These are phyloP conservation scores for Osmoderma eremita DNA, from an alignment of 2,888 invertebrate species.

Conservation along the genomic window DNA sequence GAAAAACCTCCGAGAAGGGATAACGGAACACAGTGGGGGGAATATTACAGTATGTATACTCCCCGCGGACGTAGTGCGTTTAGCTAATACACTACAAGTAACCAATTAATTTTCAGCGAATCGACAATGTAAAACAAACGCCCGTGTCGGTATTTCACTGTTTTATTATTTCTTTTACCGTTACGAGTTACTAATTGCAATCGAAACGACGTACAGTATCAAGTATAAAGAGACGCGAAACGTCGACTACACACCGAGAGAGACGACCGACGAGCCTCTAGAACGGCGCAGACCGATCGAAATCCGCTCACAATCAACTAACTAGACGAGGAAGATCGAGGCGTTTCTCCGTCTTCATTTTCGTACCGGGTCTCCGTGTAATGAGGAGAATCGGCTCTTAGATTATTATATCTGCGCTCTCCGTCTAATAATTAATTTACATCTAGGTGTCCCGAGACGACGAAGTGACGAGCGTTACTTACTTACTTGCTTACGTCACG, in stretches of 20 bases:
- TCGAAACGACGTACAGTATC: neutral
- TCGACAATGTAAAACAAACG: constrained; percentile 23
- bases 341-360: constrained; percentile 3
- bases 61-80: neutral
- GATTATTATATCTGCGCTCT: constrained; percentile 44
- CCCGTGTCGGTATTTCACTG: constrained; percentile 28
- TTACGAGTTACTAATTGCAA: constrained; percentile 29
- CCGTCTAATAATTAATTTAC: constrained; percentile 45
- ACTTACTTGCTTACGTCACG: constrained; percentile 14
- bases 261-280: neutral
- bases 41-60: too few species aligned
- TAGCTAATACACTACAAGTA: constrained; percentile 3
- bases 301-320: neutral
- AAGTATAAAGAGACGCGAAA: constrained; percentile 3
- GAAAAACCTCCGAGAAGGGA: too few species aligned
- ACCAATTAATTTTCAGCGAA: constrained; percentile 15
- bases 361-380: too few species aligned
- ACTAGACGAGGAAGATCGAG: constrained; percentile 4
- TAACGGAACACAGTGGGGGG: too few species aligned
- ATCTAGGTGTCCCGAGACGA: constrained; percentile 43
- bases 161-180: constrained; percentile 24
- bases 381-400: constrained; percentile 42
- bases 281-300: neutral
- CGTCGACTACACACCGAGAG: neutral
- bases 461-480: constrained; percentile 30